Base-by-base conservation (phyloP, 2,113 vertebrate species). In the Procavia capensis region DNA sequence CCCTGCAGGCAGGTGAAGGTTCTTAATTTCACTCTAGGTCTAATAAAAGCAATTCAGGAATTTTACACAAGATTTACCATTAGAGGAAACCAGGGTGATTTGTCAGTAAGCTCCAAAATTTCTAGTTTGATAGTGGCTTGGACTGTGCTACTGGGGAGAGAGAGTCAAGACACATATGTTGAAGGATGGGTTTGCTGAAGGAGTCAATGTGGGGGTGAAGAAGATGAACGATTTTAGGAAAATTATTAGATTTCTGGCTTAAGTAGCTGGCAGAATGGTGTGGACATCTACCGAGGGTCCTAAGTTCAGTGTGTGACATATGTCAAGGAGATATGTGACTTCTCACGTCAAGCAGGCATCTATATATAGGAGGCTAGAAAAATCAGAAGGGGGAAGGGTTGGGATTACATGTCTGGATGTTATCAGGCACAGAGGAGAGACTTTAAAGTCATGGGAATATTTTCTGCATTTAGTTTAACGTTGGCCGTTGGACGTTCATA, bases 41-140 rank as follows among this genome's bases (percentile, higher is more conserved):
- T 20, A 27, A 64, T 47, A 81, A 70, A 70, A 29, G 68, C 27
- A 86, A 83, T 11, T 80, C 27, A 61, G 70, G 2, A 5, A 90
- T 64, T 80, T 87, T 84, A 90, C 57, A 64, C 50, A 64, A 82
- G 39, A 83, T 89, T 17, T 93, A 47, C 16, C 47, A 72, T 54
- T 16, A 80, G 80, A 78, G 61, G 43, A 83, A 88, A 59, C 13
- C 2, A 3, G 39, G 36, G 27, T 59, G 57, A 41, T 14, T 70
- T 66, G 75, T 36, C 16, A 81, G 70, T n/a, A 81, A 25, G 50
- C 76, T 41, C 25, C 47, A 25, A 90, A 63, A 85, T 17, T 36
- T 39, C 78, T 25, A 88, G 61, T 6, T 6, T 45, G 31, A 54
- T 20, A 27, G 4, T 79, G 34, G 36, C n/a, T 11, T 85, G 66